Evolutionary conservation across 2,113 vertebrate species (phyloP), one percentile per base, ranked within the genome.

Genomic region (Poicephalus gulielmi): DNA sequence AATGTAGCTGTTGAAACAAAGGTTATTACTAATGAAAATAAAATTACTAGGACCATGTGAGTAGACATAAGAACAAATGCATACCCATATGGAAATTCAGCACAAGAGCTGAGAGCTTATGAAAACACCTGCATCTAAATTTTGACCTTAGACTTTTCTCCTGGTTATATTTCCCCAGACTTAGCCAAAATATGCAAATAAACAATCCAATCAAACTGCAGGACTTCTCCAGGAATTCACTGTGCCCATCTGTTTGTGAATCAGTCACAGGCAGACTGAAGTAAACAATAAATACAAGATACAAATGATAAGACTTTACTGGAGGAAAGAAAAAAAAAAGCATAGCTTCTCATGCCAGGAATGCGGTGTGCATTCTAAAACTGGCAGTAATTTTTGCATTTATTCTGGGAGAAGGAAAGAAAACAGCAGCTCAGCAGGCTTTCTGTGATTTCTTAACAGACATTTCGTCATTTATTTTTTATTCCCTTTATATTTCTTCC

Each of bases 171-270:
- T 96, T 96, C 88, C 62, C 71, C 46, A 81, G 90, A 43, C 92
- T 95, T 78, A 94, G 90, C 90, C 93, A 96, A 96, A 95, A 94
- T 60, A 79, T 96, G 90, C 64, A 96, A 90, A 96, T 90, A 96
- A 96, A 96, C 88, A 97, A 83, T 81, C 85, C 83, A 92, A 43
- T 83, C 73, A 92, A 95, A 83, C 95, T 88, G 92, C 94, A 95
- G 94, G 95, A 77, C 85, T 88, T 96, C 93, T 95, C 75, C 92
- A 96, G 95, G 76, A 96, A 86, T 96, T 88, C 85, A 68, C 93
- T 83, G 92, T 92, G 95, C 90, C 95, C 96, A 97, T 96, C 95
- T 97, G 95, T 90, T 96, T 95, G 50, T 96, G 93, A 95, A 94
- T 94, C 90, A 95, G 79, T 47, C 68, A 75, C 59, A 92, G 90